Percentiles rank a stretch among this genome's conserved stretches.
Evolutionary conservation across 1,140 invertebrate species (phyloP).

Genomic region (Rhagoletis pomonella): DNA sequence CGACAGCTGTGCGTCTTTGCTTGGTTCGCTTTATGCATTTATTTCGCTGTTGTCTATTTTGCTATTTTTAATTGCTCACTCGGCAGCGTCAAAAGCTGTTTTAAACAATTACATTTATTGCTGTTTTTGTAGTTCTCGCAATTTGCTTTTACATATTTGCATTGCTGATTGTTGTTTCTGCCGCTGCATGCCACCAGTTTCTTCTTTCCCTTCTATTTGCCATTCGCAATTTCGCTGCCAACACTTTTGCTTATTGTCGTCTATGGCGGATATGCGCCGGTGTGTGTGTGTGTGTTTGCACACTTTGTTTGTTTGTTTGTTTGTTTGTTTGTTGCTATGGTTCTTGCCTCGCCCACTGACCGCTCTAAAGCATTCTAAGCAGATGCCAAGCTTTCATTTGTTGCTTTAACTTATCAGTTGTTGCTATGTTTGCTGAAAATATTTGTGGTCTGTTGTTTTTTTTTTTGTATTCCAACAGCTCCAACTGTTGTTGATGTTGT

Average conservation of each 20-base stretch:
- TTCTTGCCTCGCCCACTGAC: background rate
- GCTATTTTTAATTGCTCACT: constrained; percentile 50
- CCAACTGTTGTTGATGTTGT: constrained; percentile 13
- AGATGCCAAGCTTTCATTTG: background rate
- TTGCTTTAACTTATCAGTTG: background rate
- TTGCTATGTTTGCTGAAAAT: constrained; percentile 42
- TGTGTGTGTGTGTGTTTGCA: constrained; percentile 3
- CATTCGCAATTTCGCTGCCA: background rate
- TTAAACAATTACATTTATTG: background rate
- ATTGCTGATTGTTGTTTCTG: background rate
- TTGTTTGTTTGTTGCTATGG: background rate
- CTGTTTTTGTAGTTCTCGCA: constrained; percentile 53
- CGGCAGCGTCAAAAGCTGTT: constrained; percentile 44
- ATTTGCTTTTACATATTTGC: constrained; percentile 21
- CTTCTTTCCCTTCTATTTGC: background rate
- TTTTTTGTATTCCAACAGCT: too few relatives aligned
- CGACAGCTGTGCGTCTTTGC: background rate
- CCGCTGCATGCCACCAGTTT: background rate
- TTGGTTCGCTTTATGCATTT: background rate
- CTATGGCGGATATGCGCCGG: background rate
- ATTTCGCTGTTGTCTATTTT: constrained; percentile 14
- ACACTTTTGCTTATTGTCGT: background rate
- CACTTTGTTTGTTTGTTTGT: constrained; percentile 1
- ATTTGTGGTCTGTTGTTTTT: background rate
- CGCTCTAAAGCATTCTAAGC: background rate